Base-by-base conservation (phyloP, 2,888 invertebrate species). In the Alloplasta piceator region DNA sequence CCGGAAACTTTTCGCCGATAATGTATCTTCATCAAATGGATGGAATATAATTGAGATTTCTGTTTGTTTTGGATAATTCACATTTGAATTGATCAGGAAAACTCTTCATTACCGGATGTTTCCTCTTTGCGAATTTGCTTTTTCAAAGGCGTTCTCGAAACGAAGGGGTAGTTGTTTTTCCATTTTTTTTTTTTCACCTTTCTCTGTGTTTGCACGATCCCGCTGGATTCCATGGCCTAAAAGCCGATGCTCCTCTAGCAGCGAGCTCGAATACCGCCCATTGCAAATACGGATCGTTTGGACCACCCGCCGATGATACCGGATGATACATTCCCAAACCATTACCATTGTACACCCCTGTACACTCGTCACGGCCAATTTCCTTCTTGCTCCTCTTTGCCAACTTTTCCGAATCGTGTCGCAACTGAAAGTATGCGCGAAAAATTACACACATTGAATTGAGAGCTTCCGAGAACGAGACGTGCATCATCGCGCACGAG, bases 171-270 rank as follows among this genome's bases (percentile, higher is more conserved):
- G 26, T 26, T 26, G 26, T 26, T 26, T 26, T 26, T 26, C 26
- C 60, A 38, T 26, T 52, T 56, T 48, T 58, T 48, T 58, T 36
- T 38, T 12, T 46, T 86, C 85, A 93, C 93, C 91, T 92, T 84
- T 92, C 92, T 85, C 91, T 91, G 85, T 91, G 92, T 87, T 91
- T 92, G 86, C 92, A 90, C 78, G 90, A 86, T 82, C 87, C 87
- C 10, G 91, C 84, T 50, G 92, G 85, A 83, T 89, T 92, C 92
- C 92, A 92, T 68, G 93, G 92, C 84, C 92, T 90, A 85, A 92
- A 93, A 61, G 93, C 92, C 14, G 92, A 92, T 52, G 91, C 90
- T 36, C 91, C 91, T 79, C 91, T 88, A 38, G 91, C 87, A 50
- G 92, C 92, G 60, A 92, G 85, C 85, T 92, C 92, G 76, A 91